Conservation (phyloP, 2,113 vertebrate genomes). For the Paracanthobrama guichenoti region DNA sequence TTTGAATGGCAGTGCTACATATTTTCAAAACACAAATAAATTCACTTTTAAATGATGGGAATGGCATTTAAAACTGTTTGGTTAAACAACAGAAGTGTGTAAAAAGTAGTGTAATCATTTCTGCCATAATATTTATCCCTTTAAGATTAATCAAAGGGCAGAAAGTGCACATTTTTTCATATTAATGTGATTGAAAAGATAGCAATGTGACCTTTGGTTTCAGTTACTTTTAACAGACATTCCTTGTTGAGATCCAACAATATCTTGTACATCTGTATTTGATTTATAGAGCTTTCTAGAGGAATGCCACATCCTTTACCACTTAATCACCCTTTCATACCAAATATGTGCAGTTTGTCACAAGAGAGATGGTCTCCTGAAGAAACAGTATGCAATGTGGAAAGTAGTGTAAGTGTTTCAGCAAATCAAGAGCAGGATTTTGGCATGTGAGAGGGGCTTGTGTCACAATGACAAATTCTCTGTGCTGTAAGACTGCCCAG, state of each 20-base stretch:
- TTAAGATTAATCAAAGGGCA: background rate
- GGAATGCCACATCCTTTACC: conserved; percentile 43
- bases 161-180: background rate
- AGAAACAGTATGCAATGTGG: background rate
- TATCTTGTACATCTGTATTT: conserved; percentile 63
- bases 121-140: background rate
- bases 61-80: background rate
- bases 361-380: background rate
- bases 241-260: conserved; percentile 54
- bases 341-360: conserved; percentile 11
- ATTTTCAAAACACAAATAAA: background rate
- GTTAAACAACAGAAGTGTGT: background rate
- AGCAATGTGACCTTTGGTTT: background rate
- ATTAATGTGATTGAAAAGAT: background rate
- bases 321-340: background rate
- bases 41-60: background rate
- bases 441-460: background rate
- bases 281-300: conserved; percentile 62
- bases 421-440: background rate
- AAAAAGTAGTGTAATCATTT: background rate
- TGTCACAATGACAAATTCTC: background rate
- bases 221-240: background rate
- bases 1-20: background rate
- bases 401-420: background rate
- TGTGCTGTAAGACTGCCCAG: background rate